These are phyloP conservation scores for Leptinotarsa rubiginosa DNA, from an alignment of 2,888 invertebrate species.

Conservation along the genomic window DNA sequence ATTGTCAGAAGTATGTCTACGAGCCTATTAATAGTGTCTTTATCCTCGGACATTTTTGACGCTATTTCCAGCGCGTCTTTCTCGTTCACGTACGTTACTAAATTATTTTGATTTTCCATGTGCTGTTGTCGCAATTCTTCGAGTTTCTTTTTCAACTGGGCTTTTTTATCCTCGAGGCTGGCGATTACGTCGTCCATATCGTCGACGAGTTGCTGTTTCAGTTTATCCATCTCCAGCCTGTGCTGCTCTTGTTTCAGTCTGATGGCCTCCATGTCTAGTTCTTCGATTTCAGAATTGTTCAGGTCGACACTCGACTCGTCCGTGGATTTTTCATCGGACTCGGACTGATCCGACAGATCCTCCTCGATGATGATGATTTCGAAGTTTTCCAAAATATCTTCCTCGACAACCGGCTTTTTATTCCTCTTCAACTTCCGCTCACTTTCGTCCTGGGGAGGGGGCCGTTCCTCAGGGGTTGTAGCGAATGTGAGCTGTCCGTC, in stretches of 20 bases:
- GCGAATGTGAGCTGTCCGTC: slow-evolving; percentile 65
- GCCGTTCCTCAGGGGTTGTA: slow-evolving; percentile 61
- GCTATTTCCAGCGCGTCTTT: slow-evolving; percentile 62
- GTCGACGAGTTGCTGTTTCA: slow-evolving; percentile 58
- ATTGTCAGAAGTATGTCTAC: slow-evolving; percentile 63
- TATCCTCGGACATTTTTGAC: slow-evolving; percentile 58
- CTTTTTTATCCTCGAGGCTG: slow-evolving; percentile 62
- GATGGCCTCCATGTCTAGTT: slow-evolving; percentile 57
- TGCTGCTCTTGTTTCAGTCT: slow-evolving; percentile 57
- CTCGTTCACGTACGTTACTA: slow-evolving; percentile 61
- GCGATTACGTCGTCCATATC: slow-evolving; percentile 63
- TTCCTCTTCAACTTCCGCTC: slow-evolving; percentile 52
- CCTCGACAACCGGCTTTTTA: slow-evolving; percentile 43
- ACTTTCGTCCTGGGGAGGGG: slow-evolving; percentile 58
- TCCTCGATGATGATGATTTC: slow-evolving; percentile 50
- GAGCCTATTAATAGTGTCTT: slow-evolving; percentile 61
- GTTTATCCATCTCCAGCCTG: slow-evolving; percentile 56
- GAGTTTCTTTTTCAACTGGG: slow-evolving; percentile 60
- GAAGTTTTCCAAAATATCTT: slow-evolving; percentile 46
- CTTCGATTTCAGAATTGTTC: slow-evolving; percentile 57
- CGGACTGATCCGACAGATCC: slow-evolving; percentile 36
- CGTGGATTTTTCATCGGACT: slow-evolving; percentile 48
- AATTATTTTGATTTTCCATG: slow-evolving; percentile 58
- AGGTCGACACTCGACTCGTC: slow-evolving; percentile 54
- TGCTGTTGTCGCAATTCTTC: slow-evolving; percentile 62